phyloP scores from a whole-genome alignment of 92 coral and sea anemone genomes.

The Pocillopora grandis region DNA sequence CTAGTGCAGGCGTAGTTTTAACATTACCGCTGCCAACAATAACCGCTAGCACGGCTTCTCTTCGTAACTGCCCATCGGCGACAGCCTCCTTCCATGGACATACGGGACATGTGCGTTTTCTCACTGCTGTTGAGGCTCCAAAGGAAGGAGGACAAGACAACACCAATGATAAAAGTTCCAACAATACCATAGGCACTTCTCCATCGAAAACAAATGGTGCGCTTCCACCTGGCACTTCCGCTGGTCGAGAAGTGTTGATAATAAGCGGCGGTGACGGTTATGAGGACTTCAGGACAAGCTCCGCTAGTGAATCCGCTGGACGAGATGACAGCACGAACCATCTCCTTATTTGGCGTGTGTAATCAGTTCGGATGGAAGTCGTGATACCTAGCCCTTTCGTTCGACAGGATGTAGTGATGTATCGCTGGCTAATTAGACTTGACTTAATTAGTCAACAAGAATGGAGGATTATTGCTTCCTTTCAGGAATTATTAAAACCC shows the following conservation, averaged over 20 bases:
- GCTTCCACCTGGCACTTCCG: slow-evolving; percentile 46
- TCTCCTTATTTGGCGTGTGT: slow-evolving; percentile 95
- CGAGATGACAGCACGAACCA: slow-evolving; percentile 99
- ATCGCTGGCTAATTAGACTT: neutral
- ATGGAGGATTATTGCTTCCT: too few relatives aligned
- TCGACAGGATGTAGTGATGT: neutral
- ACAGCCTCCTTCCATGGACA: slow-evolving; percentile 98
- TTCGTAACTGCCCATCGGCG: slow-evolving; percentile 91
- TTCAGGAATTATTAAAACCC: too few relatives aligned
- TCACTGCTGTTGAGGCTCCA: slow-evolving; percentile 94
- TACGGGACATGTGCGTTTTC: slow-evolving; percentile 98
- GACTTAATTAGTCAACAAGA: too few relatives aligned
- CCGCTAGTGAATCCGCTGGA: slow-evolving; percentile 99
- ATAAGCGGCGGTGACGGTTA: slow-evolving; percentile 99
- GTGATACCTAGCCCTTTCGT: neutral
- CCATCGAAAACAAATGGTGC: slow-evolving; percentile 68
- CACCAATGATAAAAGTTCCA: slow-evolving; percentile 61
- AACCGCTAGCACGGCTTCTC: slow-evolving; percentile 88
- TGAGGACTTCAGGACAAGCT: slow-evolving; percentile 95
- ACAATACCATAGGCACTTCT: slow-evolving; percentile 24
- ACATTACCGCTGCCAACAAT: slow-evolving; percentile 96
- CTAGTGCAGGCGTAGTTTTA: slow-evolving; percentile 99
- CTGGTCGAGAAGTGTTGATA: slow-evolving; percentile 77
- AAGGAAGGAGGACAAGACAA: slow-evolving; percentile 75
- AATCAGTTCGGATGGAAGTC: slow-evolving; percentile 16